Conservation (phyloP, 2,888 invertebrate species). For the Pheosia tremula region DNA sequence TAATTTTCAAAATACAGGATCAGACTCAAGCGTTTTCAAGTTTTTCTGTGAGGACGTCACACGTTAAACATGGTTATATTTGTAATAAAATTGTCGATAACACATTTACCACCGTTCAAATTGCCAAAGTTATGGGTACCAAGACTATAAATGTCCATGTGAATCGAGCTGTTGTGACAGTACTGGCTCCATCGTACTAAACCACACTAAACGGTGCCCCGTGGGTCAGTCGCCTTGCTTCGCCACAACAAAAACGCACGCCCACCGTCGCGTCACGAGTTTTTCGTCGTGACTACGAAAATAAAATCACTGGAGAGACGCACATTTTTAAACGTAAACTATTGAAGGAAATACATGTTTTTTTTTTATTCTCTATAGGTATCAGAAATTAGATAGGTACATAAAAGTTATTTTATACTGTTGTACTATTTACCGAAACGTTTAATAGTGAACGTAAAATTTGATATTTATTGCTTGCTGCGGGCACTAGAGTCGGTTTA, state of each 20-base stretch:
- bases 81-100: too few species aligned
- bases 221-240: slow-evolving; percentile 49
- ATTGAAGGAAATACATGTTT: slow-evolving; percentile 21
- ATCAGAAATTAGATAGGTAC: slow-evolving; percentile 13
- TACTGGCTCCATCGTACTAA: slow-evolving; percentile 9
- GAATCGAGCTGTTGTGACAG: not conserved
- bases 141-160: not conserved
- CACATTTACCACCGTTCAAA: too few species aligned
- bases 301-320: slow-evolving; percentile 38
- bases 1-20: too few species aligned
- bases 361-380: slow-evolving; percentile 9
- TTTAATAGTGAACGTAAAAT: slow-evolving; percentile 7
- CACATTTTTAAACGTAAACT: slow-evolving; percentile 40
- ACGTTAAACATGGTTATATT: too few species aligned
- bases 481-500: not conserved
- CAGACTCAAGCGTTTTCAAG: too few species aligned
- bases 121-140: too few species aligned
- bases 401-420: slow-evolving; percentile 13
- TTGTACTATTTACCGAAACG: slow-evolving; percentile 7
- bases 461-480: slow-evolving; percentile 5
- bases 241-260: slow-evolving; percentile 53
- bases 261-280: slow-evolving; percentile 69
- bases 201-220: slow-evolving; percentile 35
- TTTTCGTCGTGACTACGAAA: slow-evolving; percentile 61
- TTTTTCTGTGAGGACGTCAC: too few species aligned